phyloP scores from a whole-genome alignment of 2,888 invertebrate genomes.

The Glyphotaelius pellucidus region DNA sequence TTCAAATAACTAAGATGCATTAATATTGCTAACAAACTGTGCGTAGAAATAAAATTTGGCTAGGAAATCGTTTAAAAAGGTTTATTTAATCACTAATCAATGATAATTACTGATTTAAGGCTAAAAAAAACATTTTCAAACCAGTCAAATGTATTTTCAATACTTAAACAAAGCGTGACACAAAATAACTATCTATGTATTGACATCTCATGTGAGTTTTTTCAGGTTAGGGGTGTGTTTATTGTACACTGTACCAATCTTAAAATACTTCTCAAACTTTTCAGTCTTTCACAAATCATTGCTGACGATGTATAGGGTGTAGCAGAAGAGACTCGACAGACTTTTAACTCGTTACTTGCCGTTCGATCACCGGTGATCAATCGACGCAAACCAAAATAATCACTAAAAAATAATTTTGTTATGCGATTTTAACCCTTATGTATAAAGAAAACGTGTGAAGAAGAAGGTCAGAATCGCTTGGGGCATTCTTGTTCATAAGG shows the following conservation, averaged over 20 bases:
- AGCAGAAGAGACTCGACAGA: neutral
- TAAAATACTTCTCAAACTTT: neutral
- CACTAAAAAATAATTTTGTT: too few relatives aligned
- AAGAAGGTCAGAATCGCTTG: too few relatives aligned
- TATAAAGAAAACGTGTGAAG: too few relatives aligned
- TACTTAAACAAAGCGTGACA: neutral
- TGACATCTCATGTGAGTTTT: neutral
- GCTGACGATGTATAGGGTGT: neutral
- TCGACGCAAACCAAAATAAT: too few relatives aligned
- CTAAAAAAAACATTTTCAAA: neutral
- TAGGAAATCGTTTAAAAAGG: too few relatives aligned
- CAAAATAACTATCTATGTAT: neutral
- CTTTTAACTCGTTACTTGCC: too few relatives aligned
- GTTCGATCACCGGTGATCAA: too few relatives aligned
- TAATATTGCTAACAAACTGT: neutral
- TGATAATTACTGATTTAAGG: too few relatives aligned
- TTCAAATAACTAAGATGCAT: neutral
- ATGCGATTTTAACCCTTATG: too few relatives aligned
- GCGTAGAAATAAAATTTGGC: neutral
- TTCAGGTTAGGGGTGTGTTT: neutral
- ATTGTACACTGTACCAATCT: neutral
- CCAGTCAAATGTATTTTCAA: neutral
- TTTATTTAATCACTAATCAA: too few relatives aligned
- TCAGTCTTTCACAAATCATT: neutral
- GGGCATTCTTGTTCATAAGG: too few relatives aligned